These are phyloP conservation scores for Xenus cinereus DNA, from an alignment of 2,113 vertebrate genomes.

Conservation along the genomic window DNA sequence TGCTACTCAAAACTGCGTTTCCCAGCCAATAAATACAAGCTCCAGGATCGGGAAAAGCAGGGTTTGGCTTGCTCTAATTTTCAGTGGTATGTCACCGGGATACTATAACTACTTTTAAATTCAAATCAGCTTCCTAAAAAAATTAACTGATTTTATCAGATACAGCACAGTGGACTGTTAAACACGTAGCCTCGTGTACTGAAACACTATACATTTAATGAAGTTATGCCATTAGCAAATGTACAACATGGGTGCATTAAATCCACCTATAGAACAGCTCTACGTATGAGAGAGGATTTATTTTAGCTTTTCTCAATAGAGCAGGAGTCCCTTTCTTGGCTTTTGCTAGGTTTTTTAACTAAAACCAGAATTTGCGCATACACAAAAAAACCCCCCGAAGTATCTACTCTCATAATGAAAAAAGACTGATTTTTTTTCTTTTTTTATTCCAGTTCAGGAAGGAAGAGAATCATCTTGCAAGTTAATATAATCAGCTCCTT, in stretches of 20 bases:
- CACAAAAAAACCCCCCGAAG: background rate
- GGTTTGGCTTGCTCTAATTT: constrained; percentile 46
- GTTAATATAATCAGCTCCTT: constrained; percentile 63
- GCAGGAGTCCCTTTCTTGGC: constrained; percentile 43
- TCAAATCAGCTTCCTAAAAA: constrained; percentile 63
- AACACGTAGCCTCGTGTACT: constrained; percentile 68
- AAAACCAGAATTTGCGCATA: constrained; percentile 32
- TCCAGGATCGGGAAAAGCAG: constrained; percentile 45
- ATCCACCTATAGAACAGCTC: constrained; percentile 62
- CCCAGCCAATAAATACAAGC: constrained; percentile 62
- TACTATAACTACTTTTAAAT: constrained; percentile 52
- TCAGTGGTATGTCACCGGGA: constrained; percentile 59
- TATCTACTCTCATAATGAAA: constrained; percentile 61
- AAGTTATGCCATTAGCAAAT: constrained; percentile 72
- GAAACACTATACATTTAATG: constrained; percentile 75
- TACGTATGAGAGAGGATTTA: constrained; percentile 42
- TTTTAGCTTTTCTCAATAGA: constrained; percentile 60
- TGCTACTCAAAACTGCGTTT: constrained; percentile 50
- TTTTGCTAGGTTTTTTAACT: constrained; percentile 45
- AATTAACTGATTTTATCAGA: constrained; percentile 61
- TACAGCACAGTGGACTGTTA: constrained; percentile 63
- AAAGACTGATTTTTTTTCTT: constrained; percentile 47
- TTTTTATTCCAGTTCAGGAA: constrained; percentile 69
- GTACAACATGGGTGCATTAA: constrained; percentile 71
- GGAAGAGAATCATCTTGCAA: constrained; percentile 61